Evolutionary conservation across 92 coral and sea anemone genomes (phyloP).

Genomic region (Paragorgia papillata): DNA sequence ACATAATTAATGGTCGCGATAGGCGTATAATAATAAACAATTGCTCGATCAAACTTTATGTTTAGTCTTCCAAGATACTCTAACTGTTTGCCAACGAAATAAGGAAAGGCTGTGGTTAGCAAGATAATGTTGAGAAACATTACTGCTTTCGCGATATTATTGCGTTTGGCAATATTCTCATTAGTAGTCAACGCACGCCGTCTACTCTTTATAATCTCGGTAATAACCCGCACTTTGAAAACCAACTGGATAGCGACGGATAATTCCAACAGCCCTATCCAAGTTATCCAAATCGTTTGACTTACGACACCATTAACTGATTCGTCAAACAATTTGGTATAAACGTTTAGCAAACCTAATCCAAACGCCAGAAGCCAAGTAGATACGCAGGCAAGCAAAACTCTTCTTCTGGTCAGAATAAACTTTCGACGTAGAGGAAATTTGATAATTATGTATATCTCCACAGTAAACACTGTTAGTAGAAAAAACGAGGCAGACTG

Average conservation of each 20-base stretch:
- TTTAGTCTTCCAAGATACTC: background rate
- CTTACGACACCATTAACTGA: too few species aligned
- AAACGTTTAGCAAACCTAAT: too few species aligned
- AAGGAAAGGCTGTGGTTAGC: conserved; percentile 23
- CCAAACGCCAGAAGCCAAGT: conserved; percentile 49
- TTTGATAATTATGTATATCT: conserved; percentile 15
- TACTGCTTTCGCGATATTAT: conserved; percentile 21
- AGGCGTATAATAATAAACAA: background rate
- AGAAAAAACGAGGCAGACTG: conserved; percentile 9
- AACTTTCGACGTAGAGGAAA: conserved; percentile 14
- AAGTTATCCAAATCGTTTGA: too few species aligned
- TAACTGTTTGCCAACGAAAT: conserved; percentile 34
- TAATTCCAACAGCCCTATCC: conserved; percentile 7
- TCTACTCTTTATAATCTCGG: conserved; percentile 5
- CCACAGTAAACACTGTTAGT: conserved; percentile 9
- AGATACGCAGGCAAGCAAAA: conserved; percentile 70
- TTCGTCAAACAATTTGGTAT: too few species aligned
- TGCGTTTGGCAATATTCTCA: background rate
- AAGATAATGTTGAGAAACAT: conserved; percentile 17
- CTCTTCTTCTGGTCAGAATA: conserved; percentile 32
- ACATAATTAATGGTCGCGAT: conserved; percentile 15
- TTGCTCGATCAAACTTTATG: background rate
- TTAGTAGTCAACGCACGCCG: background rate
- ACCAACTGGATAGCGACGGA: conserved; percentile 7
- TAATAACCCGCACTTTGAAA: conserved; percentile 13